A percentile compares a stretch with the other conserved stretches of the same genome.
Conservation (phyloP, 2,113 vertebrate genomes). For the Lophotis ruficrista region DNA sequence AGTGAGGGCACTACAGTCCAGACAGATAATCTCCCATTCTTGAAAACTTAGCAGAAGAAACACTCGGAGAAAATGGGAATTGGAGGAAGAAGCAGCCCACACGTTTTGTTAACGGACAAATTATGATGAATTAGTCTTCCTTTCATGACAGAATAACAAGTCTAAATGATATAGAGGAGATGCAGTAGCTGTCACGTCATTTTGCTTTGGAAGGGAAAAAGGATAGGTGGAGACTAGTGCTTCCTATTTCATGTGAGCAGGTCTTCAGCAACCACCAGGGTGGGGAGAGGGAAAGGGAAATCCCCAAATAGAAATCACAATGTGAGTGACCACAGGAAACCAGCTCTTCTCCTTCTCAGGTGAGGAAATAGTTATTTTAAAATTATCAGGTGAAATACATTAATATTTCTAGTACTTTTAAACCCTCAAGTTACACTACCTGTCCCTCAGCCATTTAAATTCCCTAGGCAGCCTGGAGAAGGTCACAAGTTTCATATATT, state of each 20-base stretch:
- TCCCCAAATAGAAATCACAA: background rate
- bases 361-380: background rate
- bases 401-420: background rate
- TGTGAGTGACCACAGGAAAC: background rate
- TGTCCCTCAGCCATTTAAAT: background rate
- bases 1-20: background rate
- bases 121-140: background rate
- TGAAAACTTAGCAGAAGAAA: background rate
- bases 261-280: background rate
- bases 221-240: background rate
- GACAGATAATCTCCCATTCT: background rate
- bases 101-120: background rate
- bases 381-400: background rate
- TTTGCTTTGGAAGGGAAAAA: background rate
- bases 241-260: background rate
- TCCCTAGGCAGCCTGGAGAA: background rate
- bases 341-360: background rate
- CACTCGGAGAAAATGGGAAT: background rate
- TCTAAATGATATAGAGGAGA: background rate
- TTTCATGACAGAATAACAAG: background rate
- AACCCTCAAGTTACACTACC: background rate
- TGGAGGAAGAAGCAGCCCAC: background rate
- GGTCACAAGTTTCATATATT: background rate
- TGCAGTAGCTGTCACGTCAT: background rate
- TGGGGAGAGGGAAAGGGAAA: background rate